These are phyloP conservation scores for Drosophila antonietae DNA, from an alignment of 2,888 invertebrate genomes.

Conservation along the genomic window DNA sequence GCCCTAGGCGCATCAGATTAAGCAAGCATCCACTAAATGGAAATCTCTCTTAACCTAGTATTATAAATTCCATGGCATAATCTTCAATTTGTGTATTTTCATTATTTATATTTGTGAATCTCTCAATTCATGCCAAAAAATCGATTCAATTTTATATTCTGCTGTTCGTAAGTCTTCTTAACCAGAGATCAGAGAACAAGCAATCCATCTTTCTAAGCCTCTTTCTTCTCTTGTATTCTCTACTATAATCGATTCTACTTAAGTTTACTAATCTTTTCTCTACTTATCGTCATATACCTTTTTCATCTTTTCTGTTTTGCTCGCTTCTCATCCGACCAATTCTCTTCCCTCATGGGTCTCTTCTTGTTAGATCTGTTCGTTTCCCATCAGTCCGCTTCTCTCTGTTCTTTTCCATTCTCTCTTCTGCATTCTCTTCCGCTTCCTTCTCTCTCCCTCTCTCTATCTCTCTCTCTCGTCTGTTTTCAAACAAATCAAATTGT, in stretches of 20 bases:
- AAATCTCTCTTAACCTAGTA: slow-evolving; percentile 38
- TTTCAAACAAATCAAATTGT: slow-evolving; percentile 26
- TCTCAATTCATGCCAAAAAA: too few relatives aligned
- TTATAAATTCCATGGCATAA: slow-evolving; percentile 16
- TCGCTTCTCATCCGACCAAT: not conserved
- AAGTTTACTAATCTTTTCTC: too few relatives aligned
- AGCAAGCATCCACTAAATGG: not conserved
- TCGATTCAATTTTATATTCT: not conserved
- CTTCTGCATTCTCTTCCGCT: not conserved
- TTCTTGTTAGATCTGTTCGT: too few relatives aligned
- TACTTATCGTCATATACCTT: not conserved
- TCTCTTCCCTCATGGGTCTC: not conserved
- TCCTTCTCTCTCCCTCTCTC: not conserved
- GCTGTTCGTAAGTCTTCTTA: too few relatives aligned
- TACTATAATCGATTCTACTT: too few relatives aligned
- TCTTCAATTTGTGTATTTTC: not conserved
- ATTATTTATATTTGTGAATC: not conserved
- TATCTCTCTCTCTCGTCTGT: too few relatives aligned
- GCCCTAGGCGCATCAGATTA: slow-evolving; percentile 61
- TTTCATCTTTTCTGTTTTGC: not conserved
- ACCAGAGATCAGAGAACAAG: too few relatives aligned
- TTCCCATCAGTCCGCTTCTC: not conserved
- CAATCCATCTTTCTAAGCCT: too few relatives aligned
- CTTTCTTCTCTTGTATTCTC: too few relatives aligned
- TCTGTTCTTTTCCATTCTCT: not conserved